Evolutionary conservation across 2,113 vertebrate species (phyloP).

Genomic region (Prinia subflava): DNA sequence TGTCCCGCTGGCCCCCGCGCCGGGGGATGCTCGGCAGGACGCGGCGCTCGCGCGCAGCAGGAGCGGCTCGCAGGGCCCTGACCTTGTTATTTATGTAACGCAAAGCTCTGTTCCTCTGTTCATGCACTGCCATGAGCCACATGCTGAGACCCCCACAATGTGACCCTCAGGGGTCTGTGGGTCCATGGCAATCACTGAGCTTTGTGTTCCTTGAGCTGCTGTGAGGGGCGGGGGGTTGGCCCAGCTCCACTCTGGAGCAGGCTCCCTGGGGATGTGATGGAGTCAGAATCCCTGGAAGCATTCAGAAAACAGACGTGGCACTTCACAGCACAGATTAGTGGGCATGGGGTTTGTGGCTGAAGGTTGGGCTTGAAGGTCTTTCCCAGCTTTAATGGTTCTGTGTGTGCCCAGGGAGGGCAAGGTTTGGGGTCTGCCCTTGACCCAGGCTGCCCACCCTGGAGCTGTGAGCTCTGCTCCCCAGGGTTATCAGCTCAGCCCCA

Average conservation of each 20-base stretch:
- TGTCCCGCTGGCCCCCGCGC: not conserved
- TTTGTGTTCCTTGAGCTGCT: rapidly evolving
- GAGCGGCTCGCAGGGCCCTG: not conserved
- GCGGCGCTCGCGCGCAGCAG: not conserved
- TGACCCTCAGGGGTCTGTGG: not conserved
- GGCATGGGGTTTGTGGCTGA: not conserved
- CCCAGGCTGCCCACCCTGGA: not conserved
- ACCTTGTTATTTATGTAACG: not conserved
- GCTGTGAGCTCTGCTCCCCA: not conserved
- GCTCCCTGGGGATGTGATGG: not conserved
- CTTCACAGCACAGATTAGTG: not conserved
- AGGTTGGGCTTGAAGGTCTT: not conserved
- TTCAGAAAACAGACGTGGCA: not conserved
- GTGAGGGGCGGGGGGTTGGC: not conserved
- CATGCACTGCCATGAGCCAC: not conserved
- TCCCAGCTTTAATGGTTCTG: not conserved
- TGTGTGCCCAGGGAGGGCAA: not conserved
- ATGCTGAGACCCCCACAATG: not conserved
- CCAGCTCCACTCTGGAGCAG: rapidly evolving
- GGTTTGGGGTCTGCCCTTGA: not conserved
- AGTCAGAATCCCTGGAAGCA: not conserved
- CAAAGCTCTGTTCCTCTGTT: not conserved
- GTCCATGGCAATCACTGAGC: rapidly evolving
- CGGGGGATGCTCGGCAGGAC: not conserved
- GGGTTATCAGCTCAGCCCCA: not conserved